These are phyloP conservation scores for Strongylocentrotus purpuratus DNA, from an alignment of 35 echinoderm and acorn worm species.

Conservation along the genomic window DNA sequence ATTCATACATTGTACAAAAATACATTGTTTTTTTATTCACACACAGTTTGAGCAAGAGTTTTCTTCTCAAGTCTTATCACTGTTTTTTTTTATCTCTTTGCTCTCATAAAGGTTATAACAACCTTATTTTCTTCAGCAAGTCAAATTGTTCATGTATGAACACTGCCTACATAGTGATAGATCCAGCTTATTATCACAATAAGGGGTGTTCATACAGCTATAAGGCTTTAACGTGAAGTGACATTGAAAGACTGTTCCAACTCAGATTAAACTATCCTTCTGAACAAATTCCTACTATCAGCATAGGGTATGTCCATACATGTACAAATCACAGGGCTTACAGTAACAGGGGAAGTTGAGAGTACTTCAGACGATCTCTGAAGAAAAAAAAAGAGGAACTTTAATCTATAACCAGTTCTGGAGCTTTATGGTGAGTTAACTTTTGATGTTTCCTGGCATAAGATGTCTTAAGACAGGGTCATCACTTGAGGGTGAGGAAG, in stretches of 20 bases:
- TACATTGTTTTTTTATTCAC: not conserved
- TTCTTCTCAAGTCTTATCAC: not conserved
- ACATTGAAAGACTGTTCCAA: not conserved
- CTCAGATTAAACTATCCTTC: not conserved
- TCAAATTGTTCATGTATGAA: not conserved
- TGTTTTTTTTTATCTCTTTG: not conserved
- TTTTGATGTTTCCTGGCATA: no score
- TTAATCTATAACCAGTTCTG: no score
- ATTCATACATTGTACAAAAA: not conserved
- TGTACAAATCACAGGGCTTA: no score
- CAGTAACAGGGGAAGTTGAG: no score
- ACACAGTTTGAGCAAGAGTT: not conserved
- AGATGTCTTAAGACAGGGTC: not conserved
- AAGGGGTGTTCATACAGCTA: not conserved
- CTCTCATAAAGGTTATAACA: not conserved
- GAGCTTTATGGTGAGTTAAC: no score
- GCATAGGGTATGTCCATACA: not conserved
- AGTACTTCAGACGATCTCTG: no score
- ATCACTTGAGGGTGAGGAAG: constrained; percentile 22
- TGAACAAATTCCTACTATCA: not conserved
- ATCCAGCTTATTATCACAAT: not conserved
- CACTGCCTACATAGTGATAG: not conserved
- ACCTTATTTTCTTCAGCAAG: not conserved
- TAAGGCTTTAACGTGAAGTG: not conserved
- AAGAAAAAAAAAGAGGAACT: no score